Percentiles rank a stretch among this genome's conserved stretches.
These are phyloP conservation scores for Ooceraea biroi DNA, from an alignment of 1,140 invertebrate genomes.

Conservation along the genomic window DNA sequence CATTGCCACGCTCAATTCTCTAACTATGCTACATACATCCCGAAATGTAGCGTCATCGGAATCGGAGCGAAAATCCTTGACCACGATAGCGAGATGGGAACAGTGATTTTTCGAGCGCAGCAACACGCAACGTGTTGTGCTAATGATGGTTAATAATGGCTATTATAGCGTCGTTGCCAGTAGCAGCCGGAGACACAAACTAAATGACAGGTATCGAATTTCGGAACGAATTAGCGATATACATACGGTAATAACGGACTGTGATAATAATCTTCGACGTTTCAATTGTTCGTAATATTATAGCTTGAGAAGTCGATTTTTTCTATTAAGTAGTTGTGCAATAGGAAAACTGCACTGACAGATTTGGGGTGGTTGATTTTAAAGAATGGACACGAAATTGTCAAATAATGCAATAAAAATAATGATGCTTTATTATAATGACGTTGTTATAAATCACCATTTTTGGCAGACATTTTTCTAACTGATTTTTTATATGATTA, in stretches of 20 bases:
- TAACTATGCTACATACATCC: no score
- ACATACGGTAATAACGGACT: no score
- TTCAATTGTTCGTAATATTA: neutral
- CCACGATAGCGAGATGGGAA: neutral
- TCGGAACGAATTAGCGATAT: neutral
- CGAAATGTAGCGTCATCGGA: neutral
- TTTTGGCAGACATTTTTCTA: no score
- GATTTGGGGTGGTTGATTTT: no score
- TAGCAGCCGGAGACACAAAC: neutral
- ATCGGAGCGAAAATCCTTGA: slow-evolving; percentile 1
- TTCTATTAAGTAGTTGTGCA: neutral
- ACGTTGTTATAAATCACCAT: no score
- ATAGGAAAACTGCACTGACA: no score
- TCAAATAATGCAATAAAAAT: no score
- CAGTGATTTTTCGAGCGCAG: slow-evolving; percentile 10
- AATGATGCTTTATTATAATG: no score
- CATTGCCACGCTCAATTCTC: no score
- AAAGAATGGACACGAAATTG: no score
- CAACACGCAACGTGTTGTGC: neutral
- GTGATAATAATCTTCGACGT: neutral
- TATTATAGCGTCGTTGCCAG: neutral
- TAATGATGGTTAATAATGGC: neutral
- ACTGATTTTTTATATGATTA: no score
- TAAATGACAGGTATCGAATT: neutral
- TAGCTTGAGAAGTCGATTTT: neutral